phyloP scores from a whole-genome alignment of 1,140 invertebrate species.

The Thereuonema tuberculata region DNA sequence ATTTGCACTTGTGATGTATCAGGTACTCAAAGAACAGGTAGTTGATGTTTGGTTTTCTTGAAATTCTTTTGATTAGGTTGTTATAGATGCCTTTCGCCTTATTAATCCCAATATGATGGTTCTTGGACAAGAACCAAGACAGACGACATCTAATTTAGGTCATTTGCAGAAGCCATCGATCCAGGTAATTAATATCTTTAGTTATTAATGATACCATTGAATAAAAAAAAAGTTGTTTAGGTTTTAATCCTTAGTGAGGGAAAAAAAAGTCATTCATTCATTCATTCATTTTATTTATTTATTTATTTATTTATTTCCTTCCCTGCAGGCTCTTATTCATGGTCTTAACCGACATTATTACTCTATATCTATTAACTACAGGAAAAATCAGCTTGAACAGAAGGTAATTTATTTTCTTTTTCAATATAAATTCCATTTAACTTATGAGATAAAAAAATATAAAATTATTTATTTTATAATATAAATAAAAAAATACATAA shows the following conservation, averaged over 20 bases:
- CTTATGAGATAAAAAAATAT: neutral
- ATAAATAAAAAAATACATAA: no score
- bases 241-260: no score
- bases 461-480: no score
- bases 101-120: constrained; percentile 99
- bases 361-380: constrained; percentile 98
- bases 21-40: no score
- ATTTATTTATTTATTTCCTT: constrained; percentile 9
- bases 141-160: constrained; percentile 97
- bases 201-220: neutral
- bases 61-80: no score
- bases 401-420: constrained; percentile 36
- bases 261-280: neutral
- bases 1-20: no score
- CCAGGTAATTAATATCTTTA: constrained; percentile 37
- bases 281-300: neutral
- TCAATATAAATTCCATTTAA: neutral
- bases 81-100: constrained; percentile 86
- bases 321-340: constrained; percentile 80
- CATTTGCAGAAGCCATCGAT: constrained; percentile 99
- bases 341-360: constrained; percentile 99
- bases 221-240: neutral
- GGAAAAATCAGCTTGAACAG: constrained; percentile 97
- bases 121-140: constrained; percentile 92
- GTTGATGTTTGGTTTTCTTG: no score